Conservation (phyloP, 2,888 invertebrate species). For the Amiota mariae region DNA sequence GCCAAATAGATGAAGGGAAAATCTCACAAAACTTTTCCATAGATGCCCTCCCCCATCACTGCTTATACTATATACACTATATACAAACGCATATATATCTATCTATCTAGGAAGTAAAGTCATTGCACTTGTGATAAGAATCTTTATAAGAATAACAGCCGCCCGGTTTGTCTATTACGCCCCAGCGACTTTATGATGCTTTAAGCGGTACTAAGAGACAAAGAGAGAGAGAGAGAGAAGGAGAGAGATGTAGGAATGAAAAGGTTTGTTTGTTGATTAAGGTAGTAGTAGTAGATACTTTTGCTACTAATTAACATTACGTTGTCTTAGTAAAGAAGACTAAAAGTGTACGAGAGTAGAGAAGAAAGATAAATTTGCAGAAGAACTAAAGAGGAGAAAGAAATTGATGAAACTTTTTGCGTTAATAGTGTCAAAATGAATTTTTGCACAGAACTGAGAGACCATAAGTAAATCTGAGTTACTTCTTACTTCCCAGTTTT, state of each 20-base stretch:
- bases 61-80: background rate
- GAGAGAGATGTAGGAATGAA: too few species aligned
- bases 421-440: constrained; percentile 64
- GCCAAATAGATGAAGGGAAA: constrained; percentile 17
- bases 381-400: background rate
- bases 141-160: constrained; percentile 44
- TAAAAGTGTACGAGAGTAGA: background rate
- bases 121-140: constrained; percentile 55
- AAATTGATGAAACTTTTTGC: constrained; percentile 42
- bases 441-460: constrained; percentile 53
- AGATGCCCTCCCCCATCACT: background rate
- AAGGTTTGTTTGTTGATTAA: background rate
- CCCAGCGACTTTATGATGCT: constrained; percentile 29
- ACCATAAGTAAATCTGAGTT: too few species aligned
- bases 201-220: background rate
- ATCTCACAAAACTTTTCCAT: constrained; percentile 35
- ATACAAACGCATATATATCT: background rate
- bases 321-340: constrained; percentile 34
- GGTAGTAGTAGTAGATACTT: background rate
- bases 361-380: background rate
- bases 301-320: constrained; percentile 62
- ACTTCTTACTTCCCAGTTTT: too few species aligned
- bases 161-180: background rate
- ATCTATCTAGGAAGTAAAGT: constrained; percentile 45
- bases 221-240: too few species aligned